phyloP scores from a whole-genome alignment of 2,888 invertebrate species.

The Micropterix aruncella region DNA sequence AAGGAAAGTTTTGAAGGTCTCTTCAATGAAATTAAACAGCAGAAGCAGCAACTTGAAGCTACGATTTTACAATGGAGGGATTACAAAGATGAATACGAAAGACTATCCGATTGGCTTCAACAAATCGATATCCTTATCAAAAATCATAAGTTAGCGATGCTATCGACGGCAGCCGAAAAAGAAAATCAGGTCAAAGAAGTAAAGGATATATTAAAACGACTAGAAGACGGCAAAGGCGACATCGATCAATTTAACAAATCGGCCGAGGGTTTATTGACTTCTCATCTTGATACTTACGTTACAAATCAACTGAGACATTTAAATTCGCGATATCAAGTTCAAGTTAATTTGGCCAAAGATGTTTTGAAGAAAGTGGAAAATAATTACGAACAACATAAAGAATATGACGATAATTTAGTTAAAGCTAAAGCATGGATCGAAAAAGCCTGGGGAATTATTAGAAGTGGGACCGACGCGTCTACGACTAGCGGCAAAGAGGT shows the following conservation, averaged over 20 bases:
- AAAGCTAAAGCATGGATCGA: constrained; percentile 78
- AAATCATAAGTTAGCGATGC: constrained; percentile 72
- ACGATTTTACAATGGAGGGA: constrained; percentile 77
- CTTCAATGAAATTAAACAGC: constrained; percentile 74
- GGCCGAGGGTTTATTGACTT: constrained; percentile 60
- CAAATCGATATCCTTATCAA: constrained; percentile 85
- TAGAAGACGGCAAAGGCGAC: constrained; percentile 66
- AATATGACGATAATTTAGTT: constrained; percentile 60
- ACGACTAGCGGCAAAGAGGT: constrained; percentile 69
- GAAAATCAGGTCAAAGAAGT: constrained; percentile 73
- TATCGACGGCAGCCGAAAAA: constrained; percentile 70
- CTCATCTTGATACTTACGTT: constrained; percentile 77
- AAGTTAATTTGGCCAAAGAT: constrained; percentile 77
- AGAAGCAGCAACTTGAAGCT: constrained; percentile 70
- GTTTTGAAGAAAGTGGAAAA: constrained; percentile 84
- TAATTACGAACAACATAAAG: constrained; percentile 72
- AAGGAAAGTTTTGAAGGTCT: constrained; percentile 73
- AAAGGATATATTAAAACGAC: constrained; percentile 56
- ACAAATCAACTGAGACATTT: constrained; percentile 76
- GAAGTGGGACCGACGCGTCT: constrained; percentile 66
- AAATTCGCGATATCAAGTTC: constrained; percentile 80
- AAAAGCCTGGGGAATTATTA: constrained; percentile 68
- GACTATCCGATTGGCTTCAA: constrained; percentile 83
- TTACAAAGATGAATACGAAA: constrained; percentile 86
- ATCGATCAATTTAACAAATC: constrained; percentile 73